A percentile compares a stretch with the other conserved stretches of the same genome.
Conservation (phyloP, 2,113 vertebrate species). For the Psettodes erumei region DNA sequence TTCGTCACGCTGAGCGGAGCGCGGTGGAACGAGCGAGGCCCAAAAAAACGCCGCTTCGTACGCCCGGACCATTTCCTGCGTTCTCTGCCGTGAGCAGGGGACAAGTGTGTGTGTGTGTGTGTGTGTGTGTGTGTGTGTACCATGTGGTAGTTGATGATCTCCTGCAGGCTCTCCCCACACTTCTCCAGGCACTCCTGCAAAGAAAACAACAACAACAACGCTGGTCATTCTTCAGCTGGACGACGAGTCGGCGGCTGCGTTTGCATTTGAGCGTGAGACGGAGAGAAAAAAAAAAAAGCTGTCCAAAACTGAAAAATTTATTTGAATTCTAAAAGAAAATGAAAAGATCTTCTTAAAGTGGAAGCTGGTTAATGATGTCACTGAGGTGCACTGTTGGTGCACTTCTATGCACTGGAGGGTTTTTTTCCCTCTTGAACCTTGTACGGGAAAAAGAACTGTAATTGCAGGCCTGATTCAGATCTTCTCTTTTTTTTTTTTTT, state of each 20-base stretch:
- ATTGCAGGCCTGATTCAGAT: conserved; percentile 56
- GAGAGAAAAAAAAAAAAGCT: conserved; percentile 7
- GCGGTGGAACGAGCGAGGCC: too few relatives aligned
- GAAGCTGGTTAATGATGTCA: conserved; percentile 42
- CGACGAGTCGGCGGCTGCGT: conserved; percentile 19
- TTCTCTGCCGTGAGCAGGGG: too few relatives aligned
- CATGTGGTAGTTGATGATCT: conserved; percentile 98
- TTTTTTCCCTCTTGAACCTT: conserved; percentile 22
- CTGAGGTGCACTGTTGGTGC: conserved; percentile 15
- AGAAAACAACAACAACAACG: conserved; percentile 58
- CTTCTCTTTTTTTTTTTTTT: conserved; percentile 46
- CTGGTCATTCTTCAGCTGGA: too few relatives aligned
- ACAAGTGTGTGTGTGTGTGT: too few relatives aligned
- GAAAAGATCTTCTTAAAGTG: conserved; percentile 21
- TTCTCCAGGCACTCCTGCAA: conserved; percentile 94
- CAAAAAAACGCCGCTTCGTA: too few relatives aligned
- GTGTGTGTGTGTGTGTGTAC: conserved; percentile 74
- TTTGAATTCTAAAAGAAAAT: conserved; percentile 34
- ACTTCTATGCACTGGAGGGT: background rate
- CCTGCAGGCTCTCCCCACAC: conserved; percentile 95
- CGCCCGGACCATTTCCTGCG: too few relatives aligned
- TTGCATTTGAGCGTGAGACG: background rate
- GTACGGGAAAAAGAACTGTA: conserved; percentile 50
- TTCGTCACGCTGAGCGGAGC: too few relatives aligned
- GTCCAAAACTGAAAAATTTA: conserved; percentile 34